Evolutionary conservation across 2,113 vertebrate species (phyloP).

Genomic region (Trachemys scripta): DNA sequence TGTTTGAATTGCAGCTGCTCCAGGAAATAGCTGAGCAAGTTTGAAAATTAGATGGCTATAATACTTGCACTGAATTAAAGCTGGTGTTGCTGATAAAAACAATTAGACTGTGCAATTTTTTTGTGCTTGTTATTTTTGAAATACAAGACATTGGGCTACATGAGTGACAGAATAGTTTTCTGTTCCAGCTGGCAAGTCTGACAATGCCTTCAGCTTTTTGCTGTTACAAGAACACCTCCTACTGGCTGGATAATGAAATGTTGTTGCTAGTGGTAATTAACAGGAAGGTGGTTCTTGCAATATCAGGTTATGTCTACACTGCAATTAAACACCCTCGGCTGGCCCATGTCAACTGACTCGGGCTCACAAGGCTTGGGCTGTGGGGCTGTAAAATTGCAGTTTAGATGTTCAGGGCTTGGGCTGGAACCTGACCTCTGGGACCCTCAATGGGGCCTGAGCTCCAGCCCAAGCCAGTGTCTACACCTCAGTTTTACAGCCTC

Average conservation of each 20-base stretch:
- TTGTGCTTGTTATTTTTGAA: slow-evolving; percentile 48
- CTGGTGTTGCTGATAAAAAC: slow-evolving; percentile 42
- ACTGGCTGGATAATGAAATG: slow-evolving; percentile 17
- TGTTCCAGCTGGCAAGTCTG: background rate
- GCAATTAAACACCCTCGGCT: background rate
- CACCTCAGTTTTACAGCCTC: background rate
- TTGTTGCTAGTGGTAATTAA: background rate
- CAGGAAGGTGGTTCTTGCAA: background rate
- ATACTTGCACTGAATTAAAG: background rate
- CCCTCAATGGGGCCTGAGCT: background rate
- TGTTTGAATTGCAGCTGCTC: background rate
- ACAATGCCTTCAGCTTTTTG: background rate
- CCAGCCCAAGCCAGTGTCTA: background rate
- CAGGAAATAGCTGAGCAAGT: background rate
- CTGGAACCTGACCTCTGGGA: background rate
- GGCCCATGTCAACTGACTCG: background rate
- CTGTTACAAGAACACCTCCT: slow-evolving; percentile 71
- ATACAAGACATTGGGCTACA: background rate
- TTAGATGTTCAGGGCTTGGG: background rate
- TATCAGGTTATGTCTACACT: background rate
- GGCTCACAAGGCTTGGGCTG: background rate
- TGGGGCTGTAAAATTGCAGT: background rate
- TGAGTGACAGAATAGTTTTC: background rate
- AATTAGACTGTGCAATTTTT: slow-evolving; percentile 47
- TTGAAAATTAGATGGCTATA: background rate